Percentiles rank a stretch among this genome's conserved stretches.
phyloP scores from a whole-genome alignment of 2,797 vertebrate genomes.

The Anguilla megastoma region DNA sequence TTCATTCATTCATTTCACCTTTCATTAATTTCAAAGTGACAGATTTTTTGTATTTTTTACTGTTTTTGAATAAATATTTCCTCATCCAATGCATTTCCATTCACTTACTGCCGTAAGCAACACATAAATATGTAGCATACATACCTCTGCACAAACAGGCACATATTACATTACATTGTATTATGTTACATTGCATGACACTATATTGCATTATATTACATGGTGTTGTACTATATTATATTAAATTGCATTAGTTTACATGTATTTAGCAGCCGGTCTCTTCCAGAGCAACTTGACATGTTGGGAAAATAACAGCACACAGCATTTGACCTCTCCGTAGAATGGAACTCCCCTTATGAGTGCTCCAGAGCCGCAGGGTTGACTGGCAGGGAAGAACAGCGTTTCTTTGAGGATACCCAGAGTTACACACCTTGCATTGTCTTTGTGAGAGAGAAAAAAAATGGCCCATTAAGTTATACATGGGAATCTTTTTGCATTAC shows the following conservation, averaged over 20 bases:
- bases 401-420: slow-evolving; percentile 41
- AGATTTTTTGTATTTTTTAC: too few species aligned
- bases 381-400: slow-evolving; percentile 48
- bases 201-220: neutral
- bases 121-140: neutral
- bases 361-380: slow-evolving; percentile 45
- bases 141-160: neutral
- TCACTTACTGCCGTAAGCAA: neutral
- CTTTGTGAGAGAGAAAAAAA: slow-evolving; percentile 41
- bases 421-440: slow-evolving; percentile 60
- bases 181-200: slow-evolving; percentile 5
- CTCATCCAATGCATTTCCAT: neutral
- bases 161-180: neutral
- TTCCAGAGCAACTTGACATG: neutral
- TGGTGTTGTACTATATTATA: neutral
- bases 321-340: neutral
- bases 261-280: neutral
- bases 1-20: too few species aligned
- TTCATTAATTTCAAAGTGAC: too few species aligned
- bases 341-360: slow-evolving; percentile 53
- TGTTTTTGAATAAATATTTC: too few species aligned
- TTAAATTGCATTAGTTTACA: neutral
- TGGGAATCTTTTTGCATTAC: slow-evolving; percentile 20
- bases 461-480: slow-evolving; percentile 52
- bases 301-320: neutral